These are phyloP conservation scores for Cyphomyrmex costatus DNA, from an alignment of 1,140 invertebrate genomes.

Conservation along the genomic window DNA sequence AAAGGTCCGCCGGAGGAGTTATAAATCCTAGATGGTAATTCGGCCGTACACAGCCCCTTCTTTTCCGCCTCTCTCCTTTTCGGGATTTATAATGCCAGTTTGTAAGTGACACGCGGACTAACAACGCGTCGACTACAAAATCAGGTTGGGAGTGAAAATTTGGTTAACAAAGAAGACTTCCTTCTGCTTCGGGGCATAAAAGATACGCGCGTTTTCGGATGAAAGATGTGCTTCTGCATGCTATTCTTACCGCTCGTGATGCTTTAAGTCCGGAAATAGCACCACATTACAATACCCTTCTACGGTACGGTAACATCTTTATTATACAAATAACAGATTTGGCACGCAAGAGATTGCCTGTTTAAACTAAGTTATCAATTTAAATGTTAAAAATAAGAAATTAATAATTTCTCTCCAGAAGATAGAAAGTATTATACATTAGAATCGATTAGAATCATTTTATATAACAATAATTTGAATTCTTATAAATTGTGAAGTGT, in stretches of 20 bases:
- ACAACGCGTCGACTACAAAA: conserved; percentile 56
- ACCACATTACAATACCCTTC: conserved; percentile 16
- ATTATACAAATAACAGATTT: conserved; percentile 23
- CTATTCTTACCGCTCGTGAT: conserved; percentile 32
- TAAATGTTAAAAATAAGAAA: not conserved
- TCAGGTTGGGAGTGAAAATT: conserved; percentile 56
- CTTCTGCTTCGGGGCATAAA: conserved; percentile 43
- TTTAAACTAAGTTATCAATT: not conserved
- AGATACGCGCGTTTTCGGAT: conserved; percentile 53
- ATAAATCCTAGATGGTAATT: conserved; percentile 80
- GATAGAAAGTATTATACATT: not conserved
- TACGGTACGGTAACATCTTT: conserved; percentile 22
- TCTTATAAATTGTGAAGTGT: not conserved
- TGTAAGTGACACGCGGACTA: conserved; percentile 74
- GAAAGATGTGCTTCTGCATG: conserved; percentile 41
- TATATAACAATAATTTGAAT: not conserved
- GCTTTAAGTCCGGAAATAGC: conserved; percentile 33
- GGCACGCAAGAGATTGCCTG: not conserved
- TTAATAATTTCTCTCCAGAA: not conserved
- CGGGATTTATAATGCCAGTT: conserved; percentile 78
- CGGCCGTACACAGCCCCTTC: conserved; percentile 71
- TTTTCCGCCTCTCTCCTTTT: conserved; percentile 27
- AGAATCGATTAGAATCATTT: not conserved
- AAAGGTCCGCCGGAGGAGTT: conserved; percentile 75
- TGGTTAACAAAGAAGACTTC: conserved; percentile 61